A percentile compares a stretch with the other conserved stretches of the same genome.
Conservation (phyloP, 2,888 invertebrate species). For the Tenthredo scrophulariae region DNA sequence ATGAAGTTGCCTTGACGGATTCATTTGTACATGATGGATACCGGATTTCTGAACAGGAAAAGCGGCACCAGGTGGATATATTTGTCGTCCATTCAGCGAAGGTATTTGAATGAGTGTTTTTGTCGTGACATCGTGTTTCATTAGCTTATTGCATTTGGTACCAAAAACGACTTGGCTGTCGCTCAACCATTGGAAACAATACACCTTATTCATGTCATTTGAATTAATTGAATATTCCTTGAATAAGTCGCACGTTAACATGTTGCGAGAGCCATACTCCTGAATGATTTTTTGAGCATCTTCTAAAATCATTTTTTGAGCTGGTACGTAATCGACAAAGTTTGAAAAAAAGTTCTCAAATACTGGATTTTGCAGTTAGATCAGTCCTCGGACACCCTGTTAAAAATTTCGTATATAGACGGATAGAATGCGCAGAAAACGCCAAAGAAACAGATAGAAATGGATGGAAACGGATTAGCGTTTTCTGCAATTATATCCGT, state of each 20-base stretch:
- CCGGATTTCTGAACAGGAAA: constrained; percentile 89
- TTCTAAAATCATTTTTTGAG: constrained; percentile 83
- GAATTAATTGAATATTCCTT: constrained; percentile 91
- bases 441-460: no score
- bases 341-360: constrained; percentile 88
- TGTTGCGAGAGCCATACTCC: constrained; percentile 92
- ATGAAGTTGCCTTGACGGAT: constrained; percentile 86
- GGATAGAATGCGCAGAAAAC: no score
- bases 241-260: constrained; percentile 93
- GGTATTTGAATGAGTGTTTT: constrained; percentile 94
- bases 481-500: no score
- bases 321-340: constrained; percentile 91
- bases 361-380: no score
- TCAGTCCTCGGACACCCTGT: no score
- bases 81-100: constrained; percentile 85
- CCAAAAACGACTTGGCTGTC: constrained; percentile 97
- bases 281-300: constrained; percentile 87
- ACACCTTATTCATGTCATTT: constrained; percentile 94
- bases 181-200: constrained; percentile 97
- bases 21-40: constrained; percentile 95
- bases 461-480: no score
- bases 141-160: constrained; percentile 97
- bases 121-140: constrained; percentile 95
- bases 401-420: no score
- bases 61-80: constrained; percentile 79